Conservation (phyloP, 2,888 invertebrate species). For the Eucera pruinosa region DNA sequence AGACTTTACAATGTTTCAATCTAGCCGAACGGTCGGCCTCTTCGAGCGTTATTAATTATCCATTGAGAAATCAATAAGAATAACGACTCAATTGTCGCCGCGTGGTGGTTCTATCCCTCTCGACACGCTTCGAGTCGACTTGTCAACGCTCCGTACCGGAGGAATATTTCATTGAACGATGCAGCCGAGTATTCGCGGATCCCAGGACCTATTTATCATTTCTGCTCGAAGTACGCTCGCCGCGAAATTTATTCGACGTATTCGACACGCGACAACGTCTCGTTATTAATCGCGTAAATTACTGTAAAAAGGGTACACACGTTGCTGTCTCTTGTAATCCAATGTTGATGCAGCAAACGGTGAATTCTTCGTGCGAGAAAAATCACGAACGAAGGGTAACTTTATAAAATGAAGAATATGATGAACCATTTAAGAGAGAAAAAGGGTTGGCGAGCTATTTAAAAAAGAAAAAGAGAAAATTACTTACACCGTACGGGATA, state of each 20-base stretch:
- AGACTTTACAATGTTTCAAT: slow-evolving; percentile 71
- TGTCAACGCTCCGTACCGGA: slow-evolving; percentile 20
- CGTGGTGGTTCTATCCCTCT: neutral
- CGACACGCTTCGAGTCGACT: slow-evolving; percentile 4
- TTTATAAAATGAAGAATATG: too few species aligned
- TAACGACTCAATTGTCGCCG: slow-evolving; percentile 53
- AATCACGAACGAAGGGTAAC: neutral
- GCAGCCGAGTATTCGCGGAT: neutral
- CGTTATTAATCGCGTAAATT: slow-evolving; percentile 20
- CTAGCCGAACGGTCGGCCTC: slow-evolving; percentile 52
- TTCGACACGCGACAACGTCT: neutral
- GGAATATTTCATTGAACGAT: slow-evolving; percentile 14
- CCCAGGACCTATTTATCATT: slow-evolving; percentile 4
- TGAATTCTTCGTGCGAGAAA: neutral
- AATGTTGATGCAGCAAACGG: neutral
- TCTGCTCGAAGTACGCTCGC: neutral
- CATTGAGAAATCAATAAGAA: slow-evolving; percentile 59
- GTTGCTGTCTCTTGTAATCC: neutral
- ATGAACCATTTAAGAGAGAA: too few species aligned
- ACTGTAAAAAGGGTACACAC: slow-evolving; percentile 6
- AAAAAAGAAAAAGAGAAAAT: too few species aligned
- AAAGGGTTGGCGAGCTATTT: neutral
- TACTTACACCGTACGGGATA: too few species aligned
- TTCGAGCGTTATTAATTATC: slow-evolving; percentile 78
- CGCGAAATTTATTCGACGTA: slow-evolving; percentile 15